Evolutionary conservation across 2,113 vertebrate genomes (phyloP).

Genomic region (Penelope pileata): DNA sequence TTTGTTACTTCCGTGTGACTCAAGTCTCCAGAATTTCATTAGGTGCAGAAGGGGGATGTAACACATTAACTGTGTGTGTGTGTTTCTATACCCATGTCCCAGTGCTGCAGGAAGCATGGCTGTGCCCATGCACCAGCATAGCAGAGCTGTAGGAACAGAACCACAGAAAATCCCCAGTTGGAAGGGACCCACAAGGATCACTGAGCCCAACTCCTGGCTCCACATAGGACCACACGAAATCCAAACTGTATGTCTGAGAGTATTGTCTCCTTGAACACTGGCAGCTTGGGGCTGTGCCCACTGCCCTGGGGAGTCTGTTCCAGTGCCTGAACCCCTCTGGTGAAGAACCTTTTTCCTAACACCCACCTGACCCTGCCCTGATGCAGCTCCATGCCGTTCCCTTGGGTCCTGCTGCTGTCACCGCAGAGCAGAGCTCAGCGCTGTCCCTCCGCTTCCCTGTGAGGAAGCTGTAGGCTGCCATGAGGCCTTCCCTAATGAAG

Average conservation of each 20-base stretch:
- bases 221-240: neutral
- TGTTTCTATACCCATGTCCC: neutral
- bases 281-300: neutral
- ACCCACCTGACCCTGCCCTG: no score
- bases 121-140: neutral
- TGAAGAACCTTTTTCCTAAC: no score
- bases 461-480: no score
- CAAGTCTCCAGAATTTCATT: neutral
- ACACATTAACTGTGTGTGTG: neutral
- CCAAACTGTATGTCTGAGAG: neutral
- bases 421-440: no score
- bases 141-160: neutral
- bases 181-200: neutral
- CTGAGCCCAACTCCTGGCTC: no score
- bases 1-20: neutral
- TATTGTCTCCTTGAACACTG: no score
- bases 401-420: no score
- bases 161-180: neutral
- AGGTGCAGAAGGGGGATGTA: neutral
- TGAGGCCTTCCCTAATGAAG: no score
- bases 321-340: no score
- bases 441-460: no score
- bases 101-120: no score
- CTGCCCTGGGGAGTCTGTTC: neutral
- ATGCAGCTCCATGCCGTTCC: no score